A percentile compares a stretch with the other conserved stretches of the same genome.
Conservation (phyloP, 2,113 vertebrate species). For the Poecile atricapillus region DNA sequence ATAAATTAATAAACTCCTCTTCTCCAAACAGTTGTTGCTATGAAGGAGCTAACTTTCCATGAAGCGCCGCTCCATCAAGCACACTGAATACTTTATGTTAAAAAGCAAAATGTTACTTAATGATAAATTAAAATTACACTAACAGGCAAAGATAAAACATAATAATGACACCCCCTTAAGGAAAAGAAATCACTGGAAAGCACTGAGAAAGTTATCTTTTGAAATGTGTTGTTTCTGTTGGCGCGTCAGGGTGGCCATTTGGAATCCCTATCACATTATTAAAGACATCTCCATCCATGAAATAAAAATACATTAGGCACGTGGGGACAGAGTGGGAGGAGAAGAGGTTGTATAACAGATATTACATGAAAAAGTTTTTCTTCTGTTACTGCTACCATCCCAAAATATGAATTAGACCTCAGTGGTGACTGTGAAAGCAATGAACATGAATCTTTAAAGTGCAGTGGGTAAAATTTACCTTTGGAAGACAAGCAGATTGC, state of each 20-base stretch:
- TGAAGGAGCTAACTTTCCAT: slow-evolving; percentile 77
- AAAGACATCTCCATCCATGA: slow-evolving; percentile 65
- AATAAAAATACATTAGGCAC: slow-evolving; percentile 57
- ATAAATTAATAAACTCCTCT: slow-evolving; percentile 86
- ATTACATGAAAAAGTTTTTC: slow-evolving; percentile 50
- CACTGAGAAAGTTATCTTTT: slow-evolving; percentile 63
- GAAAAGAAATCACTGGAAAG: slow-evolving; percentile 72
- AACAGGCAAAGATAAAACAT: slow-evolving; percentile 70
- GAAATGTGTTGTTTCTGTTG: slow-evolving; percentile 70
- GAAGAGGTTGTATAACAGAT: slow-evolving; percentile 17
- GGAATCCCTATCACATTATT: slow-evolving; percentile 68
- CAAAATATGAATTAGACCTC: slow-evolving; percentile 64
- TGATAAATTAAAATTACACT: slow-evolving; percentile 81
- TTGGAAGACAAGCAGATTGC: slow-evolving; percentile 18
- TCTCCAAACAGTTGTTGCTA: slow-evolving; percentile 81
- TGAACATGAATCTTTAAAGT: slow-evolving; percentile 20
- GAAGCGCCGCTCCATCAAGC: slow-evolving; percentile 77
- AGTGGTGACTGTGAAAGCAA: slow-evolving; percentile 39
- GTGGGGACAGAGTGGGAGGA: neutral
- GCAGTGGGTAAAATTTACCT: neutral
- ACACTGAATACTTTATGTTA: slow-evolving; percentile 82
- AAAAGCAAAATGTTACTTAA: slow-evolving; percentile 80
- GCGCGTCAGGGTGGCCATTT: slow-evolving; percentile 60
- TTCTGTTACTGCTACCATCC: neutral
- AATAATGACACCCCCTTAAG: slow-evolving; percentile 72